A percentile compares a stretch with the other conserved stretches of the same genome.
These are phyloP conservation scores for Orchestia grillus DNA, from an alignment of 1,140 invertebrate species.

Conservation along the genomic window DNA sequence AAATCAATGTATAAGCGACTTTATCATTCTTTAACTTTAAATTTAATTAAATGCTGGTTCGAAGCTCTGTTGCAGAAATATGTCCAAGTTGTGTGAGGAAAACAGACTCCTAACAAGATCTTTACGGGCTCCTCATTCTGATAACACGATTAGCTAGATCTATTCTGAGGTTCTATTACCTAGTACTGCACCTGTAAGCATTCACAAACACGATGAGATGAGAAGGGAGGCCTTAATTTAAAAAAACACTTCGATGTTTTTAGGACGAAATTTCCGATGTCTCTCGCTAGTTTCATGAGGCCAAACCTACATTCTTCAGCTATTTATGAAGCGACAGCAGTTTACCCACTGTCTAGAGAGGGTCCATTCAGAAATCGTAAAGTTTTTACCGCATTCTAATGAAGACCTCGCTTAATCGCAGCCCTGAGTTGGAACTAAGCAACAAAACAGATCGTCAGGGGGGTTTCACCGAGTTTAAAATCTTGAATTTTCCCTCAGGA, in stretches of 20 bases:
- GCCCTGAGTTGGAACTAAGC: neutral
- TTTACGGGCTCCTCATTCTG: too few relatives aligned
- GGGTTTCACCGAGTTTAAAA: neutral
- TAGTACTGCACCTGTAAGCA: neutral
- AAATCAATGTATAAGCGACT: too few relatives aligned
- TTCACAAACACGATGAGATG: neutral
- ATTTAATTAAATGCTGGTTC: too few relatives aligned
- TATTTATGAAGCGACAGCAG: neutral
- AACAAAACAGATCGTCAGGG: neutral
- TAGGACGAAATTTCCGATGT: neutral
- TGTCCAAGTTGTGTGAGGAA: too few relatives aligned
- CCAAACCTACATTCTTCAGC: neutral
- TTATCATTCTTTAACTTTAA: too few relatives aligned
- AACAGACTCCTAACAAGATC: too few relatives aligned
- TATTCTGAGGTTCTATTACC: too few relatives aligned
- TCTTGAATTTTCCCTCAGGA: neutral
- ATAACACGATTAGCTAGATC: too few relatives aligned
- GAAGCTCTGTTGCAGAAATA: too few relatives aligned
- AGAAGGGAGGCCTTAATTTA: neutral
- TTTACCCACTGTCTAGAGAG: neutral
- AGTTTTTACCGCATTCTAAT: constrained; percentile 45
- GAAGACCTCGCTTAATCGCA: neutral
- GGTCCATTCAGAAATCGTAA: neutral
- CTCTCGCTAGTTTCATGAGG: neutral
- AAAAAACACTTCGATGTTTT: neutral